Percentiles rank a stretch among this genome's conserved stretches.
phyloP scores from a whole-genome alignment of 2,888 invertebrate genomes.

The Ennomos fuscantarius region DNA sequence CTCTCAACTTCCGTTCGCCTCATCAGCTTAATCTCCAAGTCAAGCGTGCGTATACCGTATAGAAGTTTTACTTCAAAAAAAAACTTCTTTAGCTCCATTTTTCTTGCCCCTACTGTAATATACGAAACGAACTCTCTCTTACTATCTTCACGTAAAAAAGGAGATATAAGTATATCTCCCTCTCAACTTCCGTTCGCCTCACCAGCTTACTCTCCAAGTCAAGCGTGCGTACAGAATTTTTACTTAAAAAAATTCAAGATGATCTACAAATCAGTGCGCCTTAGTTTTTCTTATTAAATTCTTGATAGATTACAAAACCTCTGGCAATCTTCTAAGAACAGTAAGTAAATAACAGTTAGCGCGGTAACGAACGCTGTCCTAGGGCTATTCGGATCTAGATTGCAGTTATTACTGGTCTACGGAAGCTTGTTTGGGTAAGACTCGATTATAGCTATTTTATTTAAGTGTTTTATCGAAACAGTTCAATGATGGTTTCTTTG shows the following conservation, averaged over 20 bases:
- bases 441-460: constrained; percentile 48
- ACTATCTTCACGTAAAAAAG: no score
- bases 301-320: constrained; percentile 16
- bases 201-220: no score
- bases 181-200: no score
- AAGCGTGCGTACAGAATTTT: no score
- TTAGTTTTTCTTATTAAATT: constrained; percentile 17
- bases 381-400: constrained; percentile 40
- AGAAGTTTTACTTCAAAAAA: no score
- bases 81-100: no score
- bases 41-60: no score
- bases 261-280: neutral
- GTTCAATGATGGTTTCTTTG: constrained; percentile 25
- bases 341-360: constrained; percentile 57
- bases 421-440: constrained; percentile 44
- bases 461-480: constrained; percentile 44
- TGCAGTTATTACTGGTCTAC: constrained; percentile 55
- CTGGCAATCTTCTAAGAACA: constrained; percentile 43
- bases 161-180: no score
- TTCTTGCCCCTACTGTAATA: no score
- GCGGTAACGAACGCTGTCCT: constrained; percentile 54
- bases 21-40: no score
- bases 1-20: no score
- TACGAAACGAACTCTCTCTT: no score
- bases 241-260: neutral